These are phyloP conservation scores for Halcyon smyrnensis DNA, from an alignment of 2,797 vertebrate genomes.

Conservation along the genomic window DNA sequence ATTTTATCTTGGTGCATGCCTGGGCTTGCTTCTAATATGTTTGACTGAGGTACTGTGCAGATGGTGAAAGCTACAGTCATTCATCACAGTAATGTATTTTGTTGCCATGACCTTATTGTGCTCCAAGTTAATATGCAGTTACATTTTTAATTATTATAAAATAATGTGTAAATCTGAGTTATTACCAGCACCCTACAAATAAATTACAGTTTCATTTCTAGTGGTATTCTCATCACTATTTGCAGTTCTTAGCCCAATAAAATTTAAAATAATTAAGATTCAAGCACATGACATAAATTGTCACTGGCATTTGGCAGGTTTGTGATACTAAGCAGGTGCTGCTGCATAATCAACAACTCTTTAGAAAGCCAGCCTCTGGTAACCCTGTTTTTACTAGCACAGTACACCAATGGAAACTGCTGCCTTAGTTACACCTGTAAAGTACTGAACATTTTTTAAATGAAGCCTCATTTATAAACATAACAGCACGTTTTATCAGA, in stretches of 20 bases:
- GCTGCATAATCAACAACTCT: neutral
- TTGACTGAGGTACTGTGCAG: neutral
- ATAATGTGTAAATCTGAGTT: neutral
- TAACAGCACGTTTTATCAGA: neutral
- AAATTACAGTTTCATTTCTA: rapidly evolving
- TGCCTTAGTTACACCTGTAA: neutral
- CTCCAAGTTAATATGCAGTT: neutral
- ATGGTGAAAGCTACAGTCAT: neutral
- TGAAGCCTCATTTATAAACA: neutral
- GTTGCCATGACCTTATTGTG: neutral
- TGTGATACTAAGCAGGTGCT: constrained; percentile 9
- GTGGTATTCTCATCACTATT: neutral
- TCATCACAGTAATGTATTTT: neutral
- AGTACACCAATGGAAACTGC: neutral
- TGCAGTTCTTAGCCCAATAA: neutral
- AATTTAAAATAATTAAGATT: neutral
- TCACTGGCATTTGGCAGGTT: neutral
- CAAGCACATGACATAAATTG: neutral
- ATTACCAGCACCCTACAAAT: neutral
- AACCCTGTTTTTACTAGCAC: neutral
- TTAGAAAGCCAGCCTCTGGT: neutral
- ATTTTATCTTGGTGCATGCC: neutral
- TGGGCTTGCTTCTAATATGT: neutral
- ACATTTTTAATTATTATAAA: neutral
- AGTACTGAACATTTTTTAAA: rapidly evolving